Evolutionary conservation across 1,140 invertebrate species (phyloP).

Genomic region (Drosophila sp.): DNA sequence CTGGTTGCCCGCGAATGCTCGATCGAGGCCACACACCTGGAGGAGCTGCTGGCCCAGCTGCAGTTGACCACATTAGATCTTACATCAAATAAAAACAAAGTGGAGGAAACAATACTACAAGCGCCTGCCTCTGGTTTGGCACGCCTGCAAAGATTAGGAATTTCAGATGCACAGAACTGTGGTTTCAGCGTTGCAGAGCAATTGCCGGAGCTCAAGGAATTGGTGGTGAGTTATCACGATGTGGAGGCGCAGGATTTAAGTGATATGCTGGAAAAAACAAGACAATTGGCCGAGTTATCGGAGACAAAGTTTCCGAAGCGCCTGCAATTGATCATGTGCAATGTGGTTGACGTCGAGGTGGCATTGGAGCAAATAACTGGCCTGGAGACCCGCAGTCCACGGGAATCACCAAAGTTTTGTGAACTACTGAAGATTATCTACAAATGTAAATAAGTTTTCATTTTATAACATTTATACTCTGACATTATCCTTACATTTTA

Average conservation of each 20-base stretch:
- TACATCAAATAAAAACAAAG: constrained; percentile 52
- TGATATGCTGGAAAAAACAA: constrained; percentile 56
- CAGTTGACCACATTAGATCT: constrained; percentile 59
- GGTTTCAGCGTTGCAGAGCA: constrained; percentile 61
- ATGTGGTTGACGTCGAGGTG: constrained; percentile 67
- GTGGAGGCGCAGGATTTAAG: constrained; percentile 47
- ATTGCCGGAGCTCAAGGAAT: constrained; percentile 47
- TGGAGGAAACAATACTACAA: constrained; percentile 57
- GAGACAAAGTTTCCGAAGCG: constrained; percentile 53
- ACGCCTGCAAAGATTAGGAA: constrained; percentile 50
- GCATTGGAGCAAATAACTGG: constrained; percentile 68
- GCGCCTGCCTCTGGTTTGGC: constrained; percentile 34
- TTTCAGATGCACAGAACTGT: constrained; percentile 64
- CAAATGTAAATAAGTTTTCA: constrained; percentile 39
- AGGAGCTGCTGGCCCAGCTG: constrained; percentile 51
- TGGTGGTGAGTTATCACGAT: constrained; percentile 66
- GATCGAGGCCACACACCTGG: constrained; percentile 48
- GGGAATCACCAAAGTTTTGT: constrained; percentile 63
- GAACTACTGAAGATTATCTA: constrained; percentile 68
- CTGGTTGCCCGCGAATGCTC: constrained; percentile 63
- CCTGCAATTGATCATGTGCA: constrained; percentile 66
- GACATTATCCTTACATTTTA: not conserved
- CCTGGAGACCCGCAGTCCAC: constrained; percentile 61
- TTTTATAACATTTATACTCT: constrained; percentile 12
- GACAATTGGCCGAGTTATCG: constrained; percentile 27